Evolutionary conservation across 1,140 invertebrate species (phyloP).

Genomic region (Xylocopa sonorina): DNA sequence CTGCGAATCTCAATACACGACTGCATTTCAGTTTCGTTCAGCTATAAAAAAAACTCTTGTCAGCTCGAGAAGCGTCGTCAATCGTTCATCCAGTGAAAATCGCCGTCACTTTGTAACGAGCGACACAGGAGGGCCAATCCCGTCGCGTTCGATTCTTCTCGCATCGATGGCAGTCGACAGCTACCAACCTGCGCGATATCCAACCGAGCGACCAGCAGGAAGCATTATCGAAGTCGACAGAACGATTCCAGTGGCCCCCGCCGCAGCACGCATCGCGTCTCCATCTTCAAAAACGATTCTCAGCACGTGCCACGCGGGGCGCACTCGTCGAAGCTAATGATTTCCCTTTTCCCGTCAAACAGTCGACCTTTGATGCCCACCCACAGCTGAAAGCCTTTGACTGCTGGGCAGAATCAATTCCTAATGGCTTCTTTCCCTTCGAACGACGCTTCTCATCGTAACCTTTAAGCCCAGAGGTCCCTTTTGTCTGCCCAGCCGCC

Average conservation of each 20-base stretch:
- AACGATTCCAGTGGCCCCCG: not conserved
- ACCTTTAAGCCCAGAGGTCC: conserved; percentile 8
- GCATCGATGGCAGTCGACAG: conserved; percentile 17
- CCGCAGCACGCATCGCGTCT: conserved; percentile 2
- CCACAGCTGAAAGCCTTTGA: conserved; percentile 7
- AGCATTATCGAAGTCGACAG: conserved; percentile 26
- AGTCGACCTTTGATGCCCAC: conserved; percentile 30
- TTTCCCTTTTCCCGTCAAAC: conserved; percentile 9
- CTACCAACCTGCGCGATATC: not conserved
- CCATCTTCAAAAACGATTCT: conserved; percentile 27
- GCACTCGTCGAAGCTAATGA: conserved; percentile 46
- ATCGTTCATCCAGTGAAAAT: conserved; percentile 20
- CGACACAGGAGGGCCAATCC: not conserved
- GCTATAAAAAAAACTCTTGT: conserved; percentile 10
- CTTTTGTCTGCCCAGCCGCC: not conserved
- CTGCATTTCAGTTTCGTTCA: no score
- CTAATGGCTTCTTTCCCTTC: conserved; percentile 43
- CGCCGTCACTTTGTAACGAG: not conserved
- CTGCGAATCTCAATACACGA: no score
- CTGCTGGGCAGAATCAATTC: conserved; percentile 47
- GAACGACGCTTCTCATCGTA: not conserved
- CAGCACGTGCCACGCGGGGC: conserved; percentile 29
- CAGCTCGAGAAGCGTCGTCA: not conserved
- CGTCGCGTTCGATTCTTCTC: conserved; percentile 21
- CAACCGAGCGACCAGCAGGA: not conserved